phyloP scores from a whole-genome alignment of 2,888 invertebrate species.

The Strigamia transsilvanica region DNA sequence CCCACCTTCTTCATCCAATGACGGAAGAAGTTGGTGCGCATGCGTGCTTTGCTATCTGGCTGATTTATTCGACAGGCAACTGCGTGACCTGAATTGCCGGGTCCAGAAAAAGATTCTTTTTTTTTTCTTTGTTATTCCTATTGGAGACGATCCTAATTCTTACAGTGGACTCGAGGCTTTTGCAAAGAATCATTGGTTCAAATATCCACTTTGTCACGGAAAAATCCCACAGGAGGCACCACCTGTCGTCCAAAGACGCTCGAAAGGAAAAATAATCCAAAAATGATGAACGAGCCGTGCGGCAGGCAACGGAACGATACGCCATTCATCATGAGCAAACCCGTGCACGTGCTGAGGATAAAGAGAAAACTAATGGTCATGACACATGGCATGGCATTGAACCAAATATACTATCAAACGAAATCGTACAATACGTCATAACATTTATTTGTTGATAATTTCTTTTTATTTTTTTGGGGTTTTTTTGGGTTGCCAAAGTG shows the following conservation, averaged over 20 bases:
- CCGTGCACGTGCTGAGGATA: conserved; percentile 48
- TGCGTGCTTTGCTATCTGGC: conserved; percentile 36
- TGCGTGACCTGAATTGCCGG: conserved; percentile 43
- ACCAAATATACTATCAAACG: conserved; percentile 33
- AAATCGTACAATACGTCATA: conserved; percentile 39
- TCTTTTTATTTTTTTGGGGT: not conserved
- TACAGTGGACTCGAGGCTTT: conserved; percentile 42
- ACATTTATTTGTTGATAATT: conserved; percentile 10
- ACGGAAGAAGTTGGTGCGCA: conserved; percentile 42
- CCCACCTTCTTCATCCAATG: conserved; percentile 33
- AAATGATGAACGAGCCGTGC: conserved; percentile 47
- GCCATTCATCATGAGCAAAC: conserved; percentile 46
- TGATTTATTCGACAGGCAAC: conserved; percentile 38
- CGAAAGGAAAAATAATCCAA: conserved; percentile 41
- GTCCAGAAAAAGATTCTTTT: not conserved
- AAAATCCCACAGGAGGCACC: conserved; percentile 48
- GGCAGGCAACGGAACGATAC: conserved; percentile 37
- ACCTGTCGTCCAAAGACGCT: conserved; percentile 43
- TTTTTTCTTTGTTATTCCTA: not conserved
- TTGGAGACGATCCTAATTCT: conserved; percentile 37
- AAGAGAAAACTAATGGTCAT: conserved; percentile 43
- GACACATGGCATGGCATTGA: conserved; percentile 37
- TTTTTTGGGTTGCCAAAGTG: not conserved
- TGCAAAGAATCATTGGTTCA: conserved; percentile 41
- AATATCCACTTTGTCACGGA: conserved; percentile 48